A percentile compares a stretch with the other conserved stretches of the same genome.
Evolutionary conservation across 2,888 invertebrate genomes (phyloP).

Genomic region (Dendrolimus houi): DNA sequence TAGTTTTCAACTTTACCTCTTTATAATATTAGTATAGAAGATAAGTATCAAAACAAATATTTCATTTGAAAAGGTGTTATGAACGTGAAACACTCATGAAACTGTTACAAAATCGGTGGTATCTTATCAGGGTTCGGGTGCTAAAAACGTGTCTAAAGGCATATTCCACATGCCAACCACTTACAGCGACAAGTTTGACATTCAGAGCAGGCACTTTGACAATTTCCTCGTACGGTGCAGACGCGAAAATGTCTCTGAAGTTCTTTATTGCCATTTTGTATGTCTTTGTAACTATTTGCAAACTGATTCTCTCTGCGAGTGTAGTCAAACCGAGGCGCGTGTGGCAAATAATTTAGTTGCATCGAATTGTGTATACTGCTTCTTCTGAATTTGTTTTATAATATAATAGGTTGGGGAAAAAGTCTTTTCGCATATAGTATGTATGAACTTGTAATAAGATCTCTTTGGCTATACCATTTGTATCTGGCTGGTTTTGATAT

Average conservation of each 20-base stretch:
- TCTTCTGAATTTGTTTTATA: not conserved
- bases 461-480: too few relatives aligned
- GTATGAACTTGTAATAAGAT: too few relatives aligned
- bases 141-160: slow-evolving; percentile 3
- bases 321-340: not conserved
- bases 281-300: slow-evolving; percentile 3
- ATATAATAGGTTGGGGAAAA: too few relatives aligned
- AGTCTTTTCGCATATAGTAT: too few relatives aligned
- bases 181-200: slow-evolving; percentile 5
- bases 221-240: slow-evolving; percentile 4
- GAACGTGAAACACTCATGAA: too few relatives aligned
- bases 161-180: slow-evolving; percentile 3
- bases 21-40: too few relatives aligned
- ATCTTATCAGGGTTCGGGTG: not conserved
- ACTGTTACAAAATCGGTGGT: too few relatives aligned
- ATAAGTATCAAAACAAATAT: too few relatives aligned
- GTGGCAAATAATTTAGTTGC: slow-evolving; percentile 6
- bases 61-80: too few relatives aligned
- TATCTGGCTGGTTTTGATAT: too few relatives aligned
- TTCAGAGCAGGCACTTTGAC: slow-evolving; percentile 6
- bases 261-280: slow-evolving; percentile 4
- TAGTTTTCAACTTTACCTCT: too few relatives aligned
- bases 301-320: not conserved
- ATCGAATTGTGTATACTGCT: not conserved
- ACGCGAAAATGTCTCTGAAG: slow-evolving; percentile 1